These are phyloP conservation scores for Phyto melanocephala DNA, from an alignment of 2,888 invertebrate genomes.

Conservation along the genomic window DNA sequence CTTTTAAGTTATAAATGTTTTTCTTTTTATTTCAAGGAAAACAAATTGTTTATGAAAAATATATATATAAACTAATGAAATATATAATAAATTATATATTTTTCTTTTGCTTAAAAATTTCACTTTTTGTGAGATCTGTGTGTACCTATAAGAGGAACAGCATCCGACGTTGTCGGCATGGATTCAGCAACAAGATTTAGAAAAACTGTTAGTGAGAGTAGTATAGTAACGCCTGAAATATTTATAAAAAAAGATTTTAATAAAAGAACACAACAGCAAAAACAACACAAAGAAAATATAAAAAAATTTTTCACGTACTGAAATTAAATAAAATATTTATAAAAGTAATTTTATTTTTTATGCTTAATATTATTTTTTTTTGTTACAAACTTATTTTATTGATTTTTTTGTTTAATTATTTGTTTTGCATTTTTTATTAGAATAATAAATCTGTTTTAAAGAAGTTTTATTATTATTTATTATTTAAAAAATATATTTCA, in stretches of 20 bases:
- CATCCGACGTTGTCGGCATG: conserved; percentile 93
- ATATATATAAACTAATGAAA: conserved; percentile 31
- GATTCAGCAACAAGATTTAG: conserved; percentile 98
- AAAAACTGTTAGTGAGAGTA: conserved; percentile 98
- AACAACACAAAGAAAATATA: conserved; percentile 63
- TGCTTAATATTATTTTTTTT: conserved; percentile 42
- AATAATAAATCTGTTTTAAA: not conserved
- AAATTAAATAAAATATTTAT: not conserved
- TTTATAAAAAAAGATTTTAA: conserved; percentile 71
- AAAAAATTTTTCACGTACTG: conserved; percentile 19
- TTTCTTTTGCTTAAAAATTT: conserved; percentile 45
- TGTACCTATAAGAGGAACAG: conserved; percentile 90
- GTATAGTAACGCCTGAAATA: conserved; percentile 95
- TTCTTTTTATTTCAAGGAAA: not conserved
- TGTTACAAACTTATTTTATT: conserved; percentile 56
- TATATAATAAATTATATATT: conserved; percentile 5
- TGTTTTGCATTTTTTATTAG: not conserved
- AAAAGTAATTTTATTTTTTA: conserved; percentile 10
- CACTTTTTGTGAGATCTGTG: conserved; percentile 67
- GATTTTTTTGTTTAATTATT: conserved; percentile 38
- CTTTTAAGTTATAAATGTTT: not conserved
- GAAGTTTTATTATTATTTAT: conserved; percentile 6
- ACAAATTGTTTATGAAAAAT: too few species aligned
- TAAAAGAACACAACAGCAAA: conserved; percentile 71
- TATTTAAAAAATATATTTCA: conserved; percentile 29